Evolutionary conservation across 2,888 invertebrate species (phyloP), one percentile per base, ranked within the genome.

Genomic region (Calliphora vomitoria): DNA sequence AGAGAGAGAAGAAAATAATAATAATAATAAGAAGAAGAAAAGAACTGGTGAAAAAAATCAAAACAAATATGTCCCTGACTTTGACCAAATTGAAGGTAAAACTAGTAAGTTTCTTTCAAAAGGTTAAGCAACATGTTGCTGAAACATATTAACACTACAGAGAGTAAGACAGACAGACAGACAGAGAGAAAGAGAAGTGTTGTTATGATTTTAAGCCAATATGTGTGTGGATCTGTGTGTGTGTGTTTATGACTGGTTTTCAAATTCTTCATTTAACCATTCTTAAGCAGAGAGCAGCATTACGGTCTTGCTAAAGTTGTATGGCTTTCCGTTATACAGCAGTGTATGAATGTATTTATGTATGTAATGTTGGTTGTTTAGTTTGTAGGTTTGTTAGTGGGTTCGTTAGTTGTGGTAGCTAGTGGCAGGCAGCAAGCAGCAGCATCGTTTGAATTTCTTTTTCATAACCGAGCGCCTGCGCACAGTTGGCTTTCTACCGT

Each of bases 401-500:
- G 15, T 79, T 35, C 44, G 60, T 81, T 62, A 47, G 66, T 31
- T 71, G 64, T 71, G 64, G 60, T 79, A 68, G 60, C 41, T 78
- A 60, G 80, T 76, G 72, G 82, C 74, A 50, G 74, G 44, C 66
- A 31, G 72, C 41, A 15, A 31, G 66, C 86, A 78, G 83, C 85
- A 79, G 79, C 89, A 86, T 89, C 88, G 89, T 89, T 87, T 89
- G 92, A 92, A 92, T 93, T 93, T 92, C 92, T 91, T 93, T 93
- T 92, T 90, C 90, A 90, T 92, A 93, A 92, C 93, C 93, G 90
- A 90, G 93, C 93, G 93, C 93, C 93, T 91, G 92, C 92, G 93
- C 93, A 93, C 93, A 93, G 94, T 94, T 93, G 92, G 92, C 92
- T 93, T 93, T 94, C 93, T 93, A 92, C 93, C 94, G 93, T 93